Evolutionary conservation across 2,113 vertebrate genomes (phyloP).

Genomic region (Hymenochirus boettgeri): DNA sequence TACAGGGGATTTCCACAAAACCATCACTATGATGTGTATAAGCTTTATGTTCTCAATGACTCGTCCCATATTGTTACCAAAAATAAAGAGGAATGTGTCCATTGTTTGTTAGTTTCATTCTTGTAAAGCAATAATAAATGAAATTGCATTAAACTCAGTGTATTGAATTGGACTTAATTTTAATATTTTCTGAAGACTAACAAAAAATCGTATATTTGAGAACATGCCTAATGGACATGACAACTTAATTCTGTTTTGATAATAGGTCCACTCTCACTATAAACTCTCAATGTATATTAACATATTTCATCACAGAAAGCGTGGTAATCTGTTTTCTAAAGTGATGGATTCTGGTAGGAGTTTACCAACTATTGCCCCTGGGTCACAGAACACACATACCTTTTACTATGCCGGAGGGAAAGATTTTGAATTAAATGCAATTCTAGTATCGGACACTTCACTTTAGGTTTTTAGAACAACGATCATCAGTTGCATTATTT

Average conservation of each 20-base stretch:
- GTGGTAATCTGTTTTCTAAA: slow-evolving; percentile 50
- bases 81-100: too few relatives aligned
- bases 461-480: slow-evolving; percentile 67
- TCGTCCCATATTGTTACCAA: too few relatives aligned
- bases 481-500: slow-evolving; percentile 64
- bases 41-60: too few relatives aligned
- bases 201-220: too few relatives aligned
- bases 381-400: slow-evolving; percentile 51
- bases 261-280: too few relatives aligned
- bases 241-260: too few relatives aligned
- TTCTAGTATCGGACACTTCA: slow-evolving; percentile 68
- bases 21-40: neutral
- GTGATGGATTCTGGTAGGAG: slow-evolving; percentile 48
- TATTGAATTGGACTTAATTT: too few relatives aligned
- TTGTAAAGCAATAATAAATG: too few relatives aligned
- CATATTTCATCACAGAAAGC: slow-evolving; percentile 47
- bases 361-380: slow-evolving; percentile 57
- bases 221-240: too few relatives aligned
- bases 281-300: slow-evolving; percentile 47
- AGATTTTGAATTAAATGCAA: slow-evolving; percentile 74
- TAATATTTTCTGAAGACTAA: too few relatives aligned
- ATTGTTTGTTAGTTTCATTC: too few relatives aligned
- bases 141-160: too few relatives aligned
- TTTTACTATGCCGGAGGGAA: slow-evolving; percentile 62
- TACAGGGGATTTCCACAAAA: neutral